A percentile compares a stretch with the other conserved stretches of the same genome.
Evolutionary conservation across 2,113 vertebrate genomes (phyloP).

Genomic region (Ceyx melanurus): DNA sequence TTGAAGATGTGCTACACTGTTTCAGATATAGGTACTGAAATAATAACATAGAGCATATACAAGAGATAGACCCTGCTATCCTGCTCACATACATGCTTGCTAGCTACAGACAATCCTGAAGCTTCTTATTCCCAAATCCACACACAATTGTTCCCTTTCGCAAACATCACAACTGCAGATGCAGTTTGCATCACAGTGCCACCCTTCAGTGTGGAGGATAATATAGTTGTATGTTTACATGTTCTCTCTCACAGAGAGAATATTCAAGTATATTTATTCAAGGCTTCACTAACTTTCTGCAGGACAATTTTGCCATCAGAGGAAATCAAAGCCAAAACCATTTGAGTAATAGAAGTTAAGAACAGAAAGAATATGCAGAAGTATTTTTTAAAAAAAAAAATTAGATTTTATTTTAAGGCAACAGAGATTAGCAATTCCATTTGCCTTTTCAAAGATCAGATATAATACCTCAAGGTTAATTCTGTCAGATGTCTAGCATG

Average conservation of each 20-base stretch:
- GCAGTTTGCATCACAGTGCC: constrained; percentile 11
- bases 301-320: neutral
- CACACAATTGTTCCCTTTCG: constrained; percentile 30
- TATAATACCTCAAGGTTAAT: neutral
- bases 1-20: neutral
- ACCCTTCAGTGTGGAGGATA: neutral
- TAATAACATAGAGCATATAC: neutral
- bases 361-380: neutral
- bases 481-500: neutral
- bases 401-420: neutral
- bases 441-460: neutral
- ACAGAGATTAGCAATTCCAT: neutral
- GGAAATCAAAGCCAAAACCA: neutral
- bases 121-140: constrained; percentile 8
- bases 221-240: neutral
- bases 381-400: neutral
- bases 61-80: neutral
- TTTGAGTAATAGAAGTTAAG: neutral
- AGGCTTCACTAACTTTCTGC: neutral
- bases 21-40: neutral
- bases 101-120: neutral
- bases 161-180: constrained; percentile 18
- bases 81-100: neutral
- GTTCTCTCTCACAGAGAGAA: neutral
- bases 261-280: neutral